Conservation (phyloP, 1,140 invertebrate species). For the Drosophila jambulina region DNA sequence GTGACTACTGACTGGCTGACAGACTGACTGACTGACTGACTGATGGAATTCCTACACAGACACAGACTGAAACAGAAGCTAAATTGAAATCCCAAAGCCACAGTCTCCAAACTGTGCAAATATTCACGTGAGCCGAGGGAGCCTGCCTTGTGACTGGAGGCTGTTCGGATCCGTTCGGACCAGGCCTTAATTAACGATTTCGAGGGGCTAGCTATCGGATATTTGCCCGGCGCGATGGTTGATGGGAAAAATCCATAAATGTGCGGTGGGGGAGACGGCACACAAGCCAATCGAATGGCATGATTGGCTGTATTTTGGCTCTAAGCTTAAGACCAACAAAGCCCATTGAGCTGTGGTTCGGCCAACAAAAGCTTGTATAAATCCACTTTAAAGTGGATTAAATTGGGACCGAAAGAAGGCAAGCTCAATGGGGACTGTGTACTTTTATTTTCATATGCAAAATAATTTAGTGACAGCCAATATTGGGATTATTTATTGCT, state of each 20-base stretch:
- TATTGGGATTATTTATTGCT: not conserved
- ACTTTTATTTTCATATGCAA: not conserved
- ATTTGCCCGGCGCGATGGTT: not conserved
- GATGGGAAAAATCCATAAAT: slow-evolving; percentile 35
- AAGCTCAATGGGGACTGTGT: not conserved
- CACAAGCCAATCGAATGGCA: slow-evolving; percentile 30
- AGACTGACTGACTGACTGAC: slow-evolving; percentile 37
- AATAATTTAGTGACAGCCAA: not conserved
- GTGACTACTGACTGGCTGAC: slow-evolving; percentile 14
- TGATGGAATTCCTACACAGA: slow-evolving; percentile 31
- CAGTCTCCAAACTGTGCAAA: slow-evolving; percentile 65
- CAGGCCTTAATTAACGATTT: slow-evolving; percentile 65
- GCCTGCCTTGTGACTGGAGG: slow-evolving; percentile 30
- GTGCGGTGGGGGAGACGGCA: not conserved
- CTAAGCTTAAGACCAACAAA: slow-evolving; percentile 14
- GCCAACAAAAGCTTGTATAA: slow-evolving; percentile 10
- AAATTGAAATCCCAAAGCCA: slow-evolving; percentile 29
- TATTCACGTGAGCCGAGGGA: slow-evolving; percentile 63
- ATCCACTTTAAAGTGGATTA: slow-evolving; percentile 7
- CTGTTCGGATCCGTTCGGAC: slow-evolving; percentile 26
- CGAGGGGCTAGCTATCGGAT: slow-evolving; percentile 27
- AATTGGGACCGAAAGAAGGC: not conserved
- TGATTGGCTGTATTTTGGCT: slow-evolving; percentile 28
- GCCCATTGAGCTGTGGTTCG: not conserved
- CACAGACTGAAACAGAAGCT: slow-evolving; percentile 42